Evolutionary conservation across 2,888 invertebrate species (phyloP), one percentile per base, ranked within the genome.

Genomic region (Apamea crenata): DNA sequence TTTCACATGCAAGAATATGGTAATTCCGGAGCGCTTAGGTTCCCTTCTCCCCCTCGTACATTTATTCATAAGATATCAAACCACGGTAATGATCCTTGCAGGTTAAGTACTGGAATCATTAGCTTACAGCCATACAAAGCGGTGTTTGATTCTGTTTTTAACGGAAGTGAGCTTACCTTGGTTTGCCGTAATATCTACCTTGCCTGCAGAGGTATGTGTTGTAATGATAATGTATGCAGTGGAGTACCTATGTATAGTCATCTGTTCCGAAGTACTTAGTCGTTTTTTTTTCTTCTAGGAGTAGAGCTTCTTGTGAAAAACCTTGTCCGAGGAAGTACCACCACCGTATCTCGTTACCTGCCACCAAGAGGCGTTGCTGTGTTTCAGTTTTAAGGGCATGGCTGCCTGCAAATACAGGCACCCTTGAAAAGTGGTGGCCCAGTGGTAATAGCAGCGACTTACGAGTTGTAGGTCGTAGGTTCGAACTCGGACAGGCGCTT

Each of bases 61-160:
- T 80, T 79, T 84, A 81, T 85, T 84, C 67, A 84, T 80, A 61
- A 53, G 66, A 61, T 78, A 80, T 68, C 67, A 61, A 61, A 44
- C 78, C 14, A 25, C 78, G 25, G 83, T 80, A 84, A 80, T 80
- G 80, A n/a, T 84, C 44, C n/a, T 44, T 59, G 32, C 36, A 47
- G 10, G 66, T 14, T 32, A 67, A 67, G 29, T 53, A 67, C 78
- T 36, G 66, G 36, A 68, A 78, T 68, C 67, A 80, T 80, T 80
- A 80, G 4, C 66, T 12, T 25, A 47, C 4, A 75, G 3, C 16
- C 16, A 36, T 67, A 44, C 36, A 32, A 40, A 67, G 47, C 36
- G 25, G 14, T 67, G 32, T 50, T 32, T 59, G 36, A 44, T 77
- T 80, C 36, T 59, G 16, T n/a, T 7, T 59, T 40, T 40, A 50